phyloP scores from a whole-genome alignment of 2,888 invertebrate species.

The Auanema sp. region DNA sequence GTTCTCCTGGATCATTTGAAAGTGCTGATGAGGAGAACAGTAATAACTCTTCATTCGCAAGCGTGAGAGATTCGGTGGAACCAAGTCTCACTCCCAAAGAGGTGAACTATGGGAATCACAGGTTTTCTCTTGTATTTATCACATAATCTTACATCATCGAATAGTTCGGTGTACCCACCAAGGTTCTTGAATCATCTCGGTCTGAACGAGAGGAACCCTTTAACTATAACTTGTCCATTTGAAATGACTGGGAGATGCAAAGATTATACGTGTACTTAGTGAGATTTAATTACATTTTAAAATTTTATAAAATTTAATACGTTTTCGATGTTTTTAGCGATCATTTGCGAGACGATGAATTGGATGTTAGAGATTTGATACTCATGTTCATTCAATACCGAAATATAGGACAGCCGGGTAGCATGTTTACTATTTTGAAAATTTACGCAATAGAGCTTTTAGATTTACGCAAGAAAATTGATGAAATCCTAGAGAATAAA shows the following conservation, averaged over 20 bases:
- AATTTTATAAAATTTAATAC: neutral
- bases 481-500: no score
- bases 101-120: no score
- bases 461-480: no score
- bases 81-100: neutral
- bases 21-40: no score
- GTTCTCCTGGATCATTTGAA: no score
- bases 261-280: conserved; percentile 11
- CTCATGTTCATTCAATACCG: conserved; percentile 1
- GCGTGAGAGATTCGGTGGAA: neutral
- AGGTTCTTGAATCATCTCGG: neutral
- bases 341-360: neutral
- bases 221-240: neutral
- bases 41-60: no score
- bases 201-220: neutral
- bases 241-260: conserved; percentile 18
- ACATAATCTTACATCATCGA: neutral
- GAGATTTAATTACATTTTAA: neutral
- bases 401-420: no score
- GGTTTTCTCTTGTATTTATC: neutral
- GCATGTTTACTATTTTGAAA: no score
- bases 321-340: neutral
- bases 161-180: neutral
- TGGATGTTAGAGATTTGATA: neutral
- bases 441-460: no score